phyloP scores from a whole-genome alignment of 2,888 invertebrate species.

The Monochamus alternatus region DNA sequence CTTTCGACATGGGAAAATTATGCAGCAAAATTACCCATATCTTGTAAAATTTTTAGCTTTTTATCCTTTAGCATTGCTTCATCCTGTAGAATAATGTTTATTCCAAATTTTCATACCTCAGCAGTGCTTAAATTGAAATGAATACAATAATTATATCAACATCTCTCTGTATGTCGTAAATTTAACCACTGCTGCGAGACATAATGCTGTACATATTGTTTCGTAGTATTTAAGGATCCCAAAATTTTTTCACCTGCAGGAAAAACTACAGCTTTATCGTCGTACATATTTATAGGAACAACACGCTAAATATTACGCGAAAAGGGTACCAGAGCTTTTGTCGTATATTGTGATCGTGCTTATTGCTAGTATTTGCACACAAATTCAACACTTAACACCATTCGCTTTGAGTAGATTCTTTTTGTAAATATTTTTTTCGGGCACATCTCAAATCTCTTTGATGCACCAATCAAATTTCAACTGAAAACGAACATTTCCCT shows the following conservation, averaged over 20 bases:
- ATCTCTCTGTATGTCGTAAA: neutral
- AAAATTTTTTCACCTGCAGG: slow-evolving; percentile 17
- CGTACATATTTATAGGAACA: slow-evolving; percentile 54
- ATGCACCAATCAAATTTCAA: slow-evolving; percentile 16
- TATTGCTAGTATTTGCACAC: slow-evolving; percentile 55
- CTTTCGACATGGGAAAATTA: slow-evolving; percentile 39
- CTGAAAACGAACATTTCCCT: slow-evolving; percentile 10
- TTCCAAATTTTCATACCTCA: slow-evolving; percentile 38
- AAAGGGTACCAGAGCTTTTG: slow-evolving; percentile 66
- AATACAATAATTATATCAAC: neutral
- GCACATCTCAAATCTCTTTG: neutral
- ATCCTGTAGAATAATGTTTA: slow-evolving; percentile 44
- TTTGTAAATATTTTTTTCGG: slow-evolving; percentile 32
- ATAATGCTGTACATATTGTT: slow-evolving; percentile 23
- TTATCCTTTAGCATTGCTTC: slow-evolving; percentile 49
- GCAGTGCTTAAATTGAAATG: slow-evolving; percentile 12
- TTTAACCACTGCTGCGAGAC: slow-evolving; percentile 13
- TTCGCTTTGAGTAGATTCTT: slow-evolving; percentile 35
- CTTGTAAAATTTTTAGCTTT: slow-evolving; percentile 46
- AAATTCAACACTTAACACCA: slow-evolving; percentile 36
- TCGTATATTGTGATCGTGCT: slow-evolving; percentile 66
- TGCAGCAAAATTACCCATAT: slow-evolving; percentile 40
- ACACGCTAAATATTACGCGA: slow-evolving; percentile 39
- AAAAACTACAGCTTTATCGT: slow-evolving; percentile 47
- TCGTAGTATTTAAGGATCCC: slow-evolving; percentile 17